Evolutionary conservation across 2,797 vertebrate species (phyloP).

Genomic region (Sylvia borin): DNA sequence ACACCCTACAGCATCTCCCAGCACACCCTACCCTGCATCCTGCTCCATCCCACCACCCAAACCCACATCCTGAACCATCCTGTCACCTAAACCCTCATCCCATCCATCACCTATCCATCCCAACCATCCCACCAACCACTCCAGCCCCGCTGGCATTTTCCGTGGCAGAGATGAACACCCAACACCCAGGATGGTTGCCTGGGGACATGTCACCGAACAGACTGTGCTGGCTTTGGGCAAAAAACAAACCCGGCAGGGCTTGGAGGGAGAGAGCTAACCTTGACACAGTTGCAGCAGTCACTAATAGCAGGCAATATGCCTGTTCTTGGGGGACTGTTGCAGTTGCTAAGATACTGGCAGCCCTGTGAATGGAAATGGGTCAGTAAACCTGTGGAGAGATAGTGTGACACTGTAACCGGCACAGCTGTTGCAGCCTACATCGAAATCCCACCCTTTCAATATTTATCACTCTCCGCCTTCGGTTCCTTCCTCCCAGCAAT

Average conservation of each 20-base stretch:
- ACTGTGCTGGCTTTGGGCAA: slow-evolving; percentile 67
- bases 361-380: slow-evolving; percentile 94
- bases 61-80: background rate
- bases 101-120: background rate
- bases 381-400: slow-evolving; percentile 95
- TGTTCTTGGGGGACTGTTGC: slow-evolving; percentile 92
- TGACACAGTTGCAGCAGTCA: slow-evolving; percentile 82
- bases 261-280: slow-evolving; percentile 80
- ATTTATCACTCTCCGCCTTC: slow-evolving; percentile 82
- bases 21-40: rapidly evolving
- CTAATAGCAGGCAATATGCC: slow-evolving; percentile 81
- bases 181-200: background rate
- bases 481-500: slow-evolving; percentile 73
- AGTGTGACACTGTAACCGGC: slow-evolving; percentile 89
- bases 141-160: background rate
- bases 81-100: background rate
- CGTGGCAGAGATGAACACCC: background rate
- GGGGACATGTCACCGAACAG: background rate
- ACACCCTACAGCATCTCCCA: background rate
- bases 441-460: slow-evolving; percentile 85
- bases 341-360: slow-evolving; percentile 99
- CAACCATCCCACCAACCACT: background rate
- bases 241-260: slow-evolving; percentile 73
- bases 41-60: background rate
- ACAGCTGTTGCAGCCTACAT: slow-evolving; percentile 84